These are phyloP conservation scores for Papilio aristodemus DNA, from an alignment of 1,140 invertebrate genomes.

Conservation along the genomic window DNA sequence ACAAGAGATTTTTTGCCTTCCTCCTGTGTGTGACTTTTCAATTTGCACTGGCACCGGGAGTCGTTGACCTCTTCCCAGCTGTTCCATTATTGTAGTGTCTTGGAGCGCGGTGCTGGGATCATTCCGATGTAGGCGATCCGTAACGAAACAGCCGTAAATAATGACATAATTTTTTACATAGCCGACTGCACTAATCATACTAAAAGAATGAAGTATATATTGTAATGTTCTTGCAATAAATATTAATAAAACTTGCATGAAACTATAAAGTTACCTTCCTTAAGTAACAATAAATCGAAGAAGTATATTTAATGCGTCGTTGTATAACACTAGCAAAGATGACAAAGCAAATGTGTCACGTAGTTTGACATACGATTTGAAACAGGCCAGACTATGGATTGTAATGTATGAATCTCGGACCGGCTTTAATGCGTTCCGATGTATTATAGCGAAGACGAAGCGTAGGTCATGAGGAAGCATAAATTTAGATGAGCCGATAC, in stretches of 20 bases:
- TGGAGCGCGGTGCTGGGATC: conserved; percentile 62
- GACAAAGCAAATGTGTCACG: background rate
- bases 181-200: conserved; percentile 54
- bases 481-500: conserved; percentile 74
- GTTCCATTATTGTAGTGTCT: conserved; percentile 67
- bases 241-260: background rate
- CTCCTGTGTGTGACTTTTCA: conserved; percentile 68
- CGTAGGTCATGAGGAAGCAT: conserved; percentile 79
- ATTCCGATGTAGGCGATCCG: conserved; percentile 67
- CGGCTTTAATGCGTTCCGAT: conserved; percentile 38
- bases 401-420: conserved; percentile 1
- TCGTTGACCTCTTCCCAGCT: conserved; percentile 74
- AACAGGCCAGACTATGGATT: background rate
- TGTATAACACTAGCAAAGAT: background rate
- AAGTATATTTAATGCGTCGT: background rate
- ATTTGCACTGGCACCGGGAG: conserved; percentile 69
- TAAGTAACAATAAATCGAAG: background rate
- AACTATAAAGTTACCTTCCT: background rate
- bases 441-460: conserved; percentile 42
- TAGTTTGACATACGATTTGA: background rate
- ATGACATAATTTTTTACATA: conserved; percentile 70
- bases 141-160: conserved; percentile 75
- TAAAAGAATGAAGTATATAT: conserved; percentile 28
- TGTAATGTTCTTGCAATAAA: conserved; percentile 32
- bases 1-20: conserved; percentile 69